phyloP scores from a whole-genome alignment of 2,888 invertebrate genomes.

The Drosophila prostipennis region DNA sequence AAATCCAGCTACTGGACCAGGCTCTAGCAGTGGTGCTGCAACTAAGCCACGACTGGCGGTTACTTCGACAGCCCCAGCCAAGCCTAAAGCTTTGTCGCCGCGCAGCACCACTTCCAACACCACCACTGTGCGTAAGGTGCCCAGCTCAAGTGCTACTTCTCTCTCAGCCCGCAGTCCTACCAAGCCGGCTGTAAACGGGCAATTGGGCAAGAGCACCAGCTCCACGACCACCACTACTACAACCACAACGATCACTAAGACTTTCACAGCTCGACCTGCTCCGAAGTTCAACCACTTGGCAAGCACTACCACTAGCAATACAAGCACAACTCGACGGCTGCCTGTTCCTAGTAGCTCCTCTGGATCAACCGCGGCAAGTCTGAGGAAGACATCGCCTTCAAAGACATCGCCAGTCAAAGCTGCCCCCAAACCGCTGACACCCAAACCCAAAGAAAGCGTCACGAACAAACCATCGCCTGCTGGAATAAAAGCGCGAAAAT shows the following conservation, averaged over 20 bases:
- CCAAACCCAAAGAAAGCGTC: conserved; percentile 71
- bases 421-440: conserved; percentile 59
- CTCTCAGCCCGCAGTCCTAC: conserved; percentile 64
- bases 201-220: conserved; percentile 34
- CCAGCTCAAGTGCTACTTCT: conserved; percentile 33
- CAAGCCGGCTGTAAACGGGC: conserved; percentile 62
- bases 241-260: conserved; percentile 71
- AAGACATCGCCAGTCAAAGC: conserved; percentile 40
- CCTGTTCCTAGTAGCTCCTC: conserved; percentile 32
- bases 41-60: conserved; percentile 58
- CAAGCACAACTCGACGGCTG: conserved; percentile 65
- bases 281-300: conserved; percentile 72
- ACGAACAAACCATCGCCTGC: conserved; percentile 56
- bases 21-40: conserved; percentile 25
- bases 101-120: conserved; percentile 63
- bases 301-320: conserved; percentile 39
- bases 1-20: conserved; percentile 34
- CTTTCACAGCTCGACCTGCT: conserved; percentile 81
- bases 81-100: conserved; percentile 78
- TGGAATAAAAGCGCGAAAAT: conserved; percentile 45
- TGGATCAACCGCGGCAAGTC: conserved; percentile 39
- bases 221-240: conserved; percentile 38
- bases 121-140: conserved; percentile 76
- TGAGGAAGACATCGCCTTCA: conserved; percentile 69
- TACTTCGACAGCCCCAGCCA: conserved; percentile 51